A percentile compares a stretch with the other conserved stretches of the same genome.
phyloP scores from a whole-genome alignment of 2,888 invertebrate species.

The Plagiodera versicolora region DNA sequence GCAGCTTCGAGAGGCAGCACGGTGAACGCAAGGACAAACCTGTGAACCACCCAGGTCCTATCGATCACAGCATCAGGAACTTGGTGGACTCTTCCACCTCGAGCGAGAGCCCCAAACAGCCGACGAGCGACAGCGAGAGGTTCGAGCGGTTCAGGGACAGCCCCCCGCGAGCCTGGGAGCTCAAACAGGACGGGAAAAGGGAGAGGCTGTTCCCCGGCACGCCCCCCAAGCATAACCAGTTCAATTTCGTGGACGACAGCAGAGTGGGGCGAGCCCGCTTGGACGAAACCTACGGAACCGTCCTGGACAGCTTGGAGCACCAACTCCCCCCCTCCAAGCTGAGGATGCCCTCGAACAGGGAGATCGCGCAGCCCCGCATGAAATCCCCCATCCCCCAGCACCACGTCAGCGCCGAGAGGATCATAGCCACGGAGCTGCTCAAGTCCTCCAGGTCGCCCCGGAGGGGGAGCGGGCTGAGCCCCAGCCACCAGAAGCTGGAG shows the following conservation, averaged over 20 bases:
- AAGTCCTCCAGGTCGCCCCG: conserved; percentile 39
- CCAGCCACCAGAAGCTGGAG: conserved; percentile 45
- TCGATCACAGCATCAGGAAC: conserved; percentile 43
- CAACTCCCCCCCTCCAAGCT: conserved; percentile 49
- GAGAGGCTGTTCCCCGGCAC: conserved; percentile 28
- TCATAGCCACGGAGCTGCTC: conserved; percentile 52
- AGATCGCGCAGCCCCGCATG: conserved; percentile 49
- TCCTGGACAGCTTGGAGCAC: conserved; percentile 44
- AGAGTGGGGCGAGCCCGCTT: conserved; percentile 24
- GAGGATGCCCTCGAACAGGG: conserved; percentile 49
- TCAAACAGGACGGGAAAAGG: conserved; percentile 43
- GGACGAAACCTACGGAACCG: conserved; percentile 49
- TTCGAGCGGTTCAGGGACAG: conserved; percentile 21
- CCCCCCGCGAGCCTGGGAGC: conserved; percentile 47
- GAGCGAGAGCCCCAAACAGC: no score
- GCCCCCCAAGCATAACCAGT: conserved; percentile 5
- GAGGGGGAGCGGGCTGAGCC: conserved; percentile 23
- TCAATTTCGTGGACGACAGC: conserved; percentile 24
- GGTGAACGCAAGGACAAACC: conserved; percentile 25
- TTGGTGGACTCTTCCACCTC: conserved; percentile 52
- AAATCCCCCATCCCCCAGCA: conserved; percentile 52
- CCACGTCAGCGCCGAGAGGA: conserved; percentile 50
- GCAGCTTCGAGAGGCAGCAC: conserved; percentile 38
- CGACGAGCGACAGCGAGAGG: no score
- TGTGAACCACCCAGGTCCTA: conserved; percentile 33